These are phyloP conservation scores for Dilophus febrilis DNA, from an alignment of 2,888 invertebrate species.

Conservation along the genomic window DNA sequence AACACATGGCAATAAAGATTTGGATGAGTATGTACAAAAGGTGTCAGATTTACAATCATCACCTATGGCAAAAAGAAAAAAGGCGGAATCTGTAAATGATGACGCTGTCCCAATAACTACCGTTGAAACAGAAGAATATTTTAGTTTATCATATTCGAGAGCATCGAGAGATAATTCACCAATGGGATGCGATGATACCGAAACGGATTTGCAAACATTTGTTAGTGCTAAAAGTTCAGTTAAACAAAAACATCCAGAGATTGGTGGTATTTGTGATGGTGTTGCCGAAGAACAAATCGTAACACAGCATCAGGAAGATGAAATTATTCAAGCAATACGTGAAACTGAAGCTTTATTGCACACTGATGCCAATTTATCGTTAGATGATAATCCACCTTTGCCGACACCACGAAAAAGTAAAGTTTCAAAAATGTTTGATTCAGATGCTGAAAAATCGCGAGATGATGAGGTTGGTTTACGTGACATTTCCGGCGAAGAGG, in stretches of 20 bases:
- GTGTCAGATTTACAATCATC: no score
- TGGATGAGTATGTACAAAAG: slow-evolving; percentile 32
- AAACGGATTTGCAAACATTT: slow-evolving; percentile 46
- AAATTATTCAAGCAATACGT: background rate
- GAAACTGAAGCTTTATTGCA: slow-evolving; percentile 15
- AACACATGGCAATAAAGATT: slow-evolving; percentile 29
- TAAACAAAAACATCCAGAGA: slow-evolving; percentile 29
- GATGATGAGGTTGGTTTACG: slow-evolving; percentile 29
- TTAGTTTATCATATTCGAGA: slow-evolving; percentile 43
- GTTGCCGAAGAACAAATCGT: slow-evolving; percentile 21
- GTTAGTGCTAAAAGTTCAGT: slow-evolving; percentile 46
- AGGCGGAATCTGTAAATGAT: slow-evolving; percentile 35
- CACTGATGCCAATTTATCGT: slow-evolving; percentile 7
- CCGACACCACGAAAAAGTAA: slow-evolving; percentile 13
- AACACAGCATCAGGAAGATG: slow-evolving; percentile 19
- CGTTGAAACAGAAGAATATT: slow-evolving; percentile 39
- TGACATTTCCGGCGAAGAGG: slow-evolving; percentile 39
- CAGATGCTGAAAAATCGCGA: slow-evolving; percentile 25
- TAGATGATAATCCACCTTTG: slow-evolving; percentile 19
- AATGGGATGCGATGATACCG: slow-evolving; percentile 42
- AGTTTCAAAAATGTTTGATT: slow-evolving; percentile 12
- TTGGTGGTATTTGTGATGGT: slow-evolving; percentile 17
- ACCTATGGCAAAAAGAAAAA: slow-evolving; percentile 36
- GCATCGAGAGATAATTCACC: slow-evolving; percentile 24
- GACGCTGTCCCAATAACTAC: no score